Percentiles rank a stretch among this genome's conserved stretches.
Evolutionary conservation across 2,888 invertebrate genomes (phyloP).

Genomic region (Leptinotarsa peninsularis): DNA sequence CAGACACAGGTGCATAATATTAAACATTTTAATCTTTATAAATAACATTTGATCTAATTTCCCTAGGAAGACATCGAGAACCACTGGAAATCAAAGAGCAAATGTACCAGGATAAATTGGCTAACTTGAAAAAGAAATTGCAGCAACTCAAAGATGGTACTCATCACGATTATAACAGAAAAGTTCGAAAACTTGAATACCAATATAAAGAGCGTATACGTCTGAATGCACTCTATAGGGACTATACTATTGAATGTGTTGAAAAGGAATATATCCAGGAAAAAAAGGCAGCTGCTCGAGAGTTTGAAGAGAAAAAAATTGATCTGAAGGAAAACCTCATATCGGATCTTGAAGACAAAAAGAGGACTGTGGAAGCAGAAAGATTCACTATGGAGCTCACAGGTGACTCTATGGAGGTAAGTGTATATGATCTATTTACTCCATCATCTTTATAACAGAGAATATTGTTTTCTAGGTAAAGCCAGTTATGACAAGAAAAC

Average conservation of each 20-base stretch:
- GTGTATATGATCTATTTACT: not conserved
- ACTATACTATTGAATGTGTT: conserved; percentile 86
- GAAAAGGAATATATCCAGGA: conserved; percentile 90
- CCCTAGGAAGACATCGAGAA: conserved; percentile 75
- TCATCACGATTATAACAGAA: conserved; percentile 82
- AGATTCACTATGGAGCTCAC: conserved; percentile 89
- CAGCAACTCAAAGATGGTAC: conserved; percentile 86
- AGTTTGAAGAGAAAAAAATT: conserved; percentile 94
- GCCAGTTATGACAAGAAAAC: conserved; percentile 93
- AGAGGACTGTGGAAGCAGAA: conserved; percentile 89
- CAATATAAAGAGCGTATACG: conserved; percentile 84
- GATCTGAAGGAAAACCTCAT: conserved; percentile 91
- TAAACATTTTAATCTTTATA: not conserved
- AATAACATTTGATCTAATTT: conserved; percentile 7
- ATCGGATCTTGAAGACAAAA: conserved; percentile 92
- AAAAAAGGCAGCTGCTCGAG: conserved; percentile 88
- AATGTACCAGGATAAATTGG: conserved; percentile 91
- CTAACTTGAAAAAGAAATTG: conserved; percentile 87
- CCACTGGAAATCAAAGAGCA: conserved; percentile 90
- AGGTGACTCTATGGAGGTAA: conserved; percentile 63
- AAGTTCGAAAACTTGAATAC: conserved; percentile 84
- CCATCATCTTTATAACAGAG: not conserved
- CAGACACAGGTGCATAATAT: conserved; percentile 76
- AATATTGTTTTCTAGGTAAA: conserved; percentile 72
- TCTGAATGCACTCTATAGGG: conserved; percentile 80